Evolutionary conservation across 2,797 vertebrate genomes (phyloP).

Genomic region (Erithacus rubecula): DNA sequence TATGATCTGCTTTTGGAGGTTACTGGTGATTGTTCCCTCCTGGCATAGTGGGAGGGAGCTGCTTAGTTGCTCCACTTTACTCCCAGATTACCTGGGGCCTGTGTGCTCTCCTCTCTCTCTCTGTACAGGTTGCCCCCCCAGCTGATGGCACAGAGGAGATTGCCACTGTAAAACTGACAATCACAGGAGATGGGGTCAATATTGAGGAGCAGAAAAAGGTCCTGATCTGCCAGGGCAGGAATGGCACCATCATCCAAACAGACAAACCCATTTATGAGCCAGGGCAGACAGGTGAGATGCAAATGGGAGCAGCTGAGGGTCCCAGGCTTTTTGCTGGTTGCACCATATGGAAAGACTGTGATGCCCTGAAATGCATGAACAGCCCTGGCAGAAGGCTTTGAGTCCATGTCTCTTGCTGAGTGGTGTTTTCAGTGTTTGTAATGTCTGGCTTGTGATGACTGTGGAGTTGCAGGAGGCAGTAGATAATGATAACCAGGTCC

Average conservation of each 20-base stretch:
- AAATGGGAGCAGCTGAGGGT: neutral
- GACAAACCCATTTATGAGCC: constrained; percentile 84
- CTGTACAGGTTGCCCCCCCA: constrained; percentile 75
- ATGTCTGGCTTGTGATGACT: neutral
- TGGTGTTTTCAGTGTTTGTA: neutral
- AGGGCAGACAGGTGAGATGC: constrained; percentile 78
- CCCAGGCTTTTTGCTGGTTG: neutral
- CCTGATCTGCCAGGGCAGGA: constrained; percentile 60
- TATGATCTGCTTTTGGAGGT: neutral
- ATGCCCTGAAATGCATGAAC: neutral
- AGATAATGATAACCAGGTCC: neutral
- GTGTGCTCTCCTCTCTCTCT: neutral
- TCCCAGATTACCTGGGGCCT: neutral
- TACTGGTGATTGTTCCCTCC: neutral
- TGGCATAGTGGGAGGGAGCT: neutral
- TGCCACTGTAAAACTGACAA: constrained; percentile 59
- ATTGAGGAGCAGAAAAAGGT: constrained; percentile 74
- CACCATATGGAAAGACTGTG: neutral
- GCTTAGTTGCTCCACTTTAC: neutral
- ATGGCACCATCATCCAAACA: constrained; percentile 77
- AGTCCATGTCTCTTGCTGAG: neutral
- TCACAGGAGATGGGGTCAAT: constrained; percentile 35
- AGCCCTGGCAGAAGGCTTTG: neutral
- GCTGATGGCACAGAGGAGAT: constrained; percentile 58
- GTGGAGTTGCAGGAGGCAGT: neutral